phyloP scores from a whole-genome alignment of 2,797 vertebrate genomes.

The Rhabdomys pumilio region DNA sequence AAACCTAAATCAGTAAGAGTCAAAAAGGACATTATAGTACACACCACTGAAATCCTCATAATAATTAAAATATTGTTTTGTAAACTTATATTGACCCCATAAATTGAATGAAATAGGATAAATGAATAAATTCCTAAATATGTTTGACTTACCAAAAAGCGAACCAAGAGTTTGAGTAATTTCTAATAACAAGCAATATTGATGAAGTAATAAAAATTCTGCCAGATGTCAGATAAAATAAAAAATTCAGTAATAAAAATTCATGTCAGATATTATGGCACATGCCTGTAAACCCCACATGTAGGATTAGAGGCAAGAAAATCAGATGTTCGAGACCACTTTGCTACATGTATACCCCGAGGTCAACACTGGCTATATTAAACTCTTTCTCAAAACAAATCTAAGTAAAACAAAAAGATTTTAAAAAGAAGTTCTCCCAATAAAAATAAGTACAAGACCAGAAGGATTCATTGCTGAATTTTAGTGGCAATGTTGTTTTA shows the following conservation, averaged over 20 bases:
- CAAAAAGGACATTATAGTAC: neutral
- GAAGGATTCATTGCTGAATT: neutral
- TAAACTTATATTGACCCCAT: neutral
- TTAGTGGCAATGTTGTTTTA: neutral
- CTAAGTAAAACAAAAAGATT: neutral
- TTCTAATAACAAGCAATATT: neutral
- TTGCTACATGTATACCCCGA: neutral
- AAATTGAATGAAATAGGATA: neutral
- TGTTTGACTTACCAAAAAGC: neutral
- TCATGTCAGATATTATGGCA: neutral
- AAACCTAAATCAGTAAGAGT: neutral
- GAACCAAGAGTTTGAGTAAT: neutral
- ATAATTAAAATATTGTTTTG: neutral
- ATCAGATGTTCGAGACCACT: neutral
- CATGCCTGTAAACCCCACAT: neutral
- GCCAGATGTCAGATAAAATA: too few species aligned
- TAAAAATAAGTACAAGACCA: neutral
- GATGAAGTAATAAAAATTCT: neutral
- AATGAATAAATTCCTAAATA: neutral
- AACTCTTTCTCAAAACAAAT: neutral
- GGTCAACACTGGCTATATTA: neutral
- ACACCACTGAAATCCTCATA: neutral
- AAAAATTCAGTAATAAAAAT: neutral
- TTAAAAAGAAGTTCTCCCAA: neutral
- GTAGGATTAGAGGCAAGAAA: neutral